Evolutionary conservation across 2,113 vertebrate species (phyloP), one percentile per base, ranked within the genome.

Genomic region (Tragelaphus imberbis): DNA sequence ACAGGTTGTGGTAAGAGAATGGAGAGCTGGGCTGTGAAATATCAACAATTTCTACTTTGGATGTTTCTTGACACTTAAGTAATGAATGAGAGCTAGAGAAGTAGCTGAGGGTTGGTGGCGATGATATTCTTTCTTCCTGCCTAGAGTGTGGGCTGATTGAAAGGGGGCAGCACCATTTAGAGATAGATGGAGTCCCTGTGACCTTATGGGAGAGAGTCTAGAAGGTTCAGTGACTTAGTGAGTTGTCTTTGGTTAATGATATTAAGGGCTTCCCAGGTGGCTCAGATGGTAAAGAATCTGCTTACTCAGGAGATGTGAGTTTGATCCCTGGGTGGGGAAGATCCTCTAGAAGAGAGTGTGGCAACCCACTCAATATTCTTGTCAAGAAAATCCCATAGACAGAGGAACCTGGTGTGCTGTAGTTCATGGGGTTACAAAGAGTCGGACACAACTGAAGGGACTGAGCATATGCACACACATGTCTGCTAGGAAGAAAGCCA

Each of bases 11-110:
- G 25, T 47, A 53, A 36, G 84, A 33, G 8, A 33, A 17, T 17
- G 33, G 7, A 88, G 4, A 5, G 6, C 25, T 5, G 36, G 81
- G 36, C 25, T 59, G 7, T 59, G 40, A 79, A 87, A 59, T 68
- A 90, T 12, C 30, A 84, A 44, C 15, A 36, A 13, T 91, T 90
- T 61, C 21, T 80, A 85, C 85, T 75, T 71, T 30, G 80, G 80
- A 61, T 68, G 58, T 84, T 96, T 44, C 27, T 17, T 84, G 47
- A 91, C 19, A 59, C 14, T 88, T 84, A n/a, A 51, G 4, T 49
- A 51, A 89, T 89, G 51, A 47, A 65, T 15, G 14, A 84, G 14
- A 82, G 44, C 21, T 47, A 75, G 36, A 92, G 17, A 58, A 89
- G 15, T 5, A n/a, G 44, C 44, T 30, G 4, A 59, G 65, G 23